These are phyloP conservation scores for Cydia pomonella DNA, from an alignment of 1,140 invertebrate species.

Conservation along the genomic window DNA sequence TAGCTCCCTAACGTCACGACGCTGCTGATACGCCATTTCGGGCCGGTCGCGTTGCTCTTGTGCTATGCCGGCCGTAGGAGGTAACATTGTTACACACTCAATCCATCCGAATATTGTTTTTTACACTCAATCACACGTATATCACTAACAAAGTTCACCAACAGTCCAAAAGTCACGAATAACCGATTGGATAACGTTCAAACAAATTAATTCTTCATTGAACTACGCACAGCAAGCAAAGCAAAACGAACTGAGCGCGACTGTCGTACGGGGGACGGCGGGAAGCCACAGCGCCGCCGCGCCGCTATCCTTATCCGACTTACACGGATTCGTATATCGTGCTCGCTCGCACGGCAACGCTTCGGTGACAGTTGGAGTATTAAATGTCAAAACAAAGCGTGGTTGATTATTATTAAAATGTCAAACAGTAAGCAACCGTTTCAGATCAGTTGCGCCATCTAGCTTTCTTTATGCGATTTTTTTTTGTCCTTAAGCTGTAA, in stretches of 20 bases:
- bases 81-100: slow-evolving; percentile 73
- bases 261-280: slow-evolving; percentile 70
- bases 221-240: slow-evolving; percentile 55
- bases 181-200: slow-evolving; percentile 48
- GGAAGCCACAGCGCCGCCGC: slow-evolving; percentile 77
- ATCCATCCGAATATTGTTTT: slow-evolving; percentile 67
- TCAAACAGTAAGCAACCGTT: slow-evolving; percentile 56
- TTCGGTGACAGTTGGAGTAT: slow-evolving; percentile 64
- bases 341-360: slow-evolving; percentile 57
- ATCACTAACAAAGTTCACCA: slow-evolving; percentile 46
- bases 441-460: slow-evolving; percentile 52
- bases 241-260: slow-evolving; percentile 68
- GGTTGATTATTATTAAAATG: slow-evolving; percentile 62
- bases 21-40: slow-evolving; percentile 74
- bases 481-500: neutral
- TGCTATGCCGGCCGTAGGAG: slow-evolving; percentile 75
- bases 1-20: slow-evolving; percentile 73
- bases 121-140: slow-evolving; percentile 47
- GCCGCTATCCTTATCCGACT: slow-evolving; percentile 53
- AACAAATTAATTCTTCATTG: slow-evolving; percentile 57
- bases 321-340: slow-evolving; percentile 37
- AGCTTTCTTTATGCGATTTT: slow-evolving; percentile 11
- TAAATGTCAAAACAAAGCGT: slow-evolving; percentile 77
- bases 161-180: slow-evolving; percentile 49
- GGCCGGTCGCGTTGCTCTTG: slow-evolving; percentile 70